Evolutionary conservation across 30 jellyfish, hydroid and myxozoan species (phyloP).

Genomic region (Cassiopea xamachana): DNA sequence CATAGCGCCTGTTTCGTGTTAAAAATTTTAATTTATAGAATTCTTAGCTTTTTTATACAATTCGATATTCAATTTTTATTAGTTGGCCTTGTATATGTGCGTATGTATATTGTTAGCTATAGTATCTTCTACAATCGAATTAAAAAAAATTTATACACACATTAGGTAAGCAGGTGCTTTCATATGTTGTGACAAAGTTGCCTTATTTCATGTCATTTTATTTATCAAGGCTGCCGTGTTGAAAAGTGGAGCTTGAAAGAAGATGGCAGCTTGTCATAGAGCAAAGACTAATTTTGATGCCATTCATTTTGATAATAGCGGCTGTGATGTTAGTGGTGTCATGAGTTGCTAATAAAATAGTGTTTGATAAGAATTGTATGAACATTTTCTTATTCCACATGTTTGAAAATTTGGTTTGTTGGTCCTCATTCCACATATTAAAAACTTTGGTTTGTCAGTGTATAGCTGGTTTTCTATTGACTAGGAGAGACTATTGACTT

Average conservation of each 20-base stretch:
- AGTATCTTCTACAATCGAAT: too few species aligned
- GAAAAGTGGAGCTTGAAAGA: conserved; percentile 75
- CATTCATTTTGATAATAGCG: not conserved
- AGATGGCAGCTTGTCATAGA: conserved; percentile 53
- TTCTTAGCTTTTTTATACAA: too few species aligned
- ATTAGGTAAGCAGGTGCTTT: too few species aligned
- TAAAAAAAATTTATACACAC: too few species aligned
- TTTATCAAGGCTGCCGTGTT: conserved; percentile 70
- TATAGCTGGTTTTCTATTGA: too few species aligned
- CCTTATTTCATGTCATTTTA: not conserved
- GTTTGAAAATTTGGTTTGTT: not conserved
- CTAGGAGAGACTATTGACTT: too few species aligned
- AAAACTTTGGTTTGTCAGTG: too few species aligned
- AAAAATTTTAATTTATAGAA: too few species aligned
- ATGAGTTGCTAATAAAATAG: not conserved
- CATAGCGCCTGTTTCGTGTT: too few species aligned
- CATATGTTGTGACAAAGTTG: not conserved
- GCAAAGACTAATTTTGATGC: not conserved
- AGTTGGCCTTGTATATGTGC: too few species aligned
- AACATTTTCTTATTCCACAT: not conserved
- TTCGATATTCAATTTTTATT: too few species aligned
- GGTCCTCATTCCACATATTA: not conserved
- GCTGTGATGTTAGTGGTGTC: not conserved
- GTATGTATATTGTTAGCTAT: too few species aligned
- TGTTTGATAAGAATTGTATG: not conserved